A percentile compares a stretch with the other conserved stretches of the same genome.
Evolutionary conservation across 1,140 invertebrate genomes (phyloP).

Genomic region (Drosophila sturtevanti): DNA sequence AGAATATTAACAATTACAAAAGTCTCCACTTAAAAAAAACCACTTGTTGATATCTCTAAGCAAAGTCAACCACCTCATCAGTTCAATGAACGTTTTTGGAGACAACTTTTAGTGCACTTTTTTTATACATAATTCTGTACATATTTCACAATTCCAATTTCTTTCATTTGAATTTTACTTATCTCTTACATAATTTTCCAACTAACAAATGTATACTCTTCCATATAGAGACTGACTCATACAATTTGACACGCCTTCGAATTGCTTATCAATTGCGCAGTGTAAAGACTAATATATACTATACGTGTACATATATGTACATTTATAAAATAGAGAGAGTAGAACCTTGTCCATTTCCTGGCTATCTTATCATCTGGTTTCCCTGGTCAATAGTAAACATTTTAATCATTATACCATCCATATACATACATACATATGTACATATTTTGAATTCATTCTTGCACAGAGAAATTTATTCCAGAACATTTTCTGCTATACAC

Average conservation of each 20-base stretch:
- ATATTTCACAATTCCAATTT: no score
- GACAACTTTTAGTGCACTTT: no score
- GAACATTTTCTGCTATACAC: constrained; percentile 34
- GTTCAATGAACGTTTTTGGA: neutral
- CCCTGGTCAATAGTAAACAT: constrained; percentile 37
- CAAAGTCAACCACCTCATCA: constrained; percentile 12
- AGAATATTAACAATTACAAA: neutral
- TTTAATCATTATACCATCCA: constrained; percentile 61
- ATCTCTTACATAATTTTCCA: neutral
- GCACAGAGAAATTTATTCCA: constrained; percentile 48
- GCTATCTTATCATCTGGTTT: constrained; percentile 42
- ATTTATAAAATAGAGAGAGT: constrained; percentile 6
- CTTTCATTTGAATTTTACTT: no score
- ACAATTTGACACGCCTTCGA: neutral
- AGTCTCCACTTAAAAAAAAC: constrained; percentile 1
- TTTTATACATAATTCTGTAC: no score
- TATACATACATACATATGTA: no score
- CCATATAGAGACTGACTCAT: neutral
- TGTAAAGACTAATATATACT: constrained; percentile 23
- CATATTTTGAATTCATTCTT: constrained; percentile 32
- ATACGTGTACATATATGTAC: no score
- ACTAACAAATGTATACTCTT: no score
- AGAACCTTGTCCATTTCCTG: constrained; percentile 18
- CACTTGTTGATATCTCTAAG: constrained; percentile 39
- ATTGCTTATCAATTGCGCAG: constrained; percentile 34